Conservation (phyloP, 2,113 vertebrate species). For the Limnothrissa miodon region DNA sequence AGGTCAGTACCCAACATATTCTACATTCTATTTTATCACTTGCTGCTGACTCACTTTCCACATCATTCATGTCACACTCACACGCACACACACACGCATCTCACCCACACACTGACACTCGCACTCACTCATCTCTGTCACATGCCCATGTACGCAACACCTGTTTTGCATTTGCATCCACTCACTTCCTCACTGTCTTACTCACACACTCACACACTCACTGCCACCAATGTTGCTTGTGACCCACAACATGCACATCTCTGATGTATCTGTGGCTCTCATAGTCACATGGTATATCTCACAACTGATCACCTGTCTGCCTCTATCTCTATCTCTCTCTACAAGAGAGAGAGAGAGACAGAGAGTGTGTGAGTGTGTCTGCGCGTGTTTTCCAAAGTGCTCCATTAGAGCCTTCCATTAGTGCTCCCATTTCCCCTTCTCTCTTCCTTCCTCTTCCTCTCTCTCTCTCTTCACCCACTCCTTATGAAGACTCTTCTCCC, state of each 20-base stretch:
- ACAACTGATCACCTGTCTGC: background rate
- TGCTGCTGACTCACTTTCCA: background rate
- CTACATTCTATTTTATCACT: background rate
- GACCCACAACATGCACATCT: background rate
- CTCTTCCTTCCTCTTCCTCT: background rate
- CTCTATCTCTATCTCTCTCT: background rate
- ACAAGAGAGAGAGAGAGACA: conserved; percentile 4
- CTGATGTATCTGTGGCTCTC: background rate
- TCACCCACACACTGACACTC: background rate
- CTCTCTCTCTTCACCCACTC: conserved; percentile 13
- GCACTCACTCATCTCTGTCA: background rate
- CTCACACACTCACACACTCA: background rate
- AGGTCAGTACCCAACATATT: background rate
- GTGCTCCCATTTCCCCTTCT: background rate
- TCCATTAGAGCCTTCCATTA: conserved; percentile 40
- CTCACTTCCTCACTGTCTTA: too few species aligned
- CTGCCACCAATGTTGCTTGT: background rate
- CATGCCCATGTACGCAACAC: background rate
- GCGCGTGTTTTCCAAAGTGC: conserved; percentile 43
- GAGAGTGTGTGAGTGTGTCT: conserved; percentile 32
- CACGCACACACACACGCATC: background rate
- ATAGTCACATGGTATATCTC: background rate
- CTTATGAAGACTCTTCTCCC: conserved; percentile 27
- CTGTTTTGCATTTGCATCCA: background rate
- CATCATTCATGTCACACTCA: background rate